Evolutionary conservation across 2,797 vertebrate species (phyloP).

Genomic region (Euphonia xanthogaster): DNA sequence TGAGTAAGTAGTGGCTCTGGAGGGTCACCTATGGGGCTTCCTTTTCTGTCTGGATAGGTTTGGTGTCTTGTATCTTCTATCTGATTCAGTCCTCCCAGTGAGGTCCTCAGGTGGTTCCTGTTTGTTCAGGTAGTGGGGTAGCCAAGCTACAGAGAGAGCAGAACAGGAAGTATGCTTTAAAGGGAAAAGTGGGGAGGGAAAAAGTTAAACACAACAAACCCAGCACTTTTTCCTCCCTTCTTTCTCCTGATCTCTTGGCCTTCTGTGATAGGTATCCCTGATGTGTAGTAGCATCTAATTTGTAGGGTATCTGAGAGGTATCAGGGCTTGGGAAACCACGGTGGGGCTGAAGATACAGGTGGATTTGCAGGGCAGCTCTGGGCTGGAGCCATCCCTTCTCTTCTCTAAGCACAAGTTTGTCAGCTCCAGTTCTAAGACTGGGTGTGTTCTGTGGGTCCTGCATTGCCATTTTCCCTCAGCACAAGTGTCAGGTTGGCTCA

Average conservation of each 20-base stretch:
- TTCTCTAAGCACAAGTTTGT: background rate
- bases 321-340: background rate
- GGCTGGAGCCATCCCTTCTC: background rate
- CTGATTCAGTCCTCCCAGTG: background rate
- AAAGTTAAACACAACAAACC: background rate
- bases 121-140: background rate
- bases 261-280: background rate
- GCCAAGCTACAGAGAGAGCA: background rate
- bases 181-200: background rate
- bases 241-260: rapidly evolving
- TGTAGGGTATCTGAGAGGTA: background rate
- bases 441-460: background rate
- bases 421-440: background rate
- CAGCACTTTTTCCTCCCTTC: background rate
- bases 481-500: background rate
- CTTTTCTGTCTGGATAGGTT: background rate
- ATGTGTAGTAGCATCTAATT: background rate
- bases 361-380: background rate
- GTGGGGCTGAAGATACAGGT: background rate
- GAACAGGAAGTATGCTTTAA: background rate
- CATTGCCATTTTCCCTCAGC: rapidly evolving
- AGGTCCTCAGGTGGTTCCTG: background rate
- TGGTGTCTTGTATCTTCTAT: background rate
- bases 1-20: background rate
- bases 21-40: rapidly evolving